Base-by-base conservation (phyloP, 2,113 vertebrate species). In the Brevimyrus niger region DNA sequence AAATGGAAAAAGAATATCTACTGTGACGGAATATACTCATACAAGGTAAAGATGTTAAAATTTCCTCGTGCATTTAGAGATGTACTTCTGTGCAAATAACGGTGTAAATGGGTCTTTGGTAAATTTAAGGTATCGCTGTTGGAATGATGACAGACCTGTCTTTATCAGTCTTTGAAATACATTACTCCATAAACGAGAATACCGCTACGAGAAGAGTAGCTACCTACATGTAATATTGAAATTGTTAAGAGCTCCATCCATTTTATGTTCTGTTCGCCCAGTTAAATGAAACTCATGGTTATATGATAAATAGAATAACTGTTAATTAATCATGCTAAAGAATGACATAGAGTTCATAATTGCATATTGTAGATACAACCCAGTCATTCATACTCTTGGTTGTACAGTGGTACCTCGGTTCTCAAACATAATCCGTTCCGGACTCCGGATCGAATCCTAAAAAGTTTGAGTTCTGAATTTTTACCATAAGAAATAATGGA, bases 1-100 rank as follows among this genome's bases (percentile, higher is more conserved):
- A 90, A 50, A 84, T 53, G 21, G 50, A 42, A 82, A 87, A 69
- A 44, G 19, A 83, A 88, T 38, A 69, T 65, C 80, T 65, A 58
- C 51, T 83, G 53, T 35, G 42, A 17, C 44, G 5, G 35, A 21
- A 89, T 55, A 84, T n/a, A 86, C 51, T 10, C 27, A 21, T 23
- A 55, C 85, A 19, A 76, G 48, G 47, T 31, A 42, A 48, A 21
- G 47, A 38, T 9, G 48, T 31, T n/a, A 3, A 83, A 89, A 89
- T 73, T 31, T 10, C 48, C 44, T 17, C 2, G 7, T 19, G 19
- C 13, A 47, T 84, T n/a, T 84, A 23, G 82, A 44, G 82, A 21
- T n/a, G 4, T 47, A 84, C 82, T 47, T 84, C 44, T 46, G 61
- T 69, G n/a, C n/a, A 27, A 65, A 65, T 44, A 23, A 47, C 82